Base-by-base conservation (phyloP, 2,113 vertebrate genomes). In the Taurulus bubalis region DNA sequence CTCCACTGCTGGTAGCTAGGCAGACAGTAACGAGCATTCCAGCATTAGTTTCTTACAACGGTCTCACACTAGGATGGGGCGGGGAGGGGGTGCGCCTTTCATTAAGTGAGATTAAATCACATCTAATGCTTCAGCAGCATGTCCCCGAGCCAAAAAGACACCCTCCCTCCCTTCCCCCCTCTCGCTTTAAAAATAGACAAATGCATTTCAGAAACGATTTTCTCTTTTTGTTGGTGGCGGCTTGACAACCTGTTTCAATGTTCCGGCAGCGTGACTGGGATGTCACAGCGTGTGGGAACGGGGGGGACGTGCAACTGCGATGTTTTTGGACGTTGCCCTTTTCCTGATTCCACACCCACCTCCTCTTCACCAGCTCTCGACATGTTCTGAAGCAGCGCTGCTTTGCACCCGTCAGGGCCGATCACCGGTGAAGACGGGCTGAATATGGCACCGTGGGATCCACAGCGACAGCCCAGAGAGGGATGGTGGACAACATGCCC, bases 271-370 rank as follows among this genome's bases (percentile, higher is more conserved):
- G 26, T 78, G 85, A 85, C 86, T 30, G 4, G 67, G 71, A 80
- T 89, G 90, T 93, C 90, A 93, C 71, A 70, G 84, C 81, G 56
- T 75, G 85, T 80, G 87, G 75, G 65, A 81, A 77, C 28, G 20
- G 49, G 65, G 80, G 80, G 36, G 87, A 83, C 79, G 53, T 64
- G 60, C 3, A 56, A 71, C 47, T 40, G 18, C 58, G 79, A 95
- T 93, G 63, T 26, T 85, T 90, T 87, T 89, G 80, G 94, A 95
- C 93, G 71, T 92, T 95, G 94, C 91, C 94, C 95, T 96, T 96
- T 96, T 93, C 92, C 65, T 36, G 81, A 87, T 92, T 94, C 89
- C 89, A 95, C 93, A 95, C 93, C 95, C 93, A 94, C 95, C 95
- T 95, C 94, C 90, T 93, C 92, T 94, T 94, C 91, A 95, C 95